phyloP scores from a whole-genome alignment of 1,140 invertebrate genomes.

The Phenacoccus solenopsis region DNA sequence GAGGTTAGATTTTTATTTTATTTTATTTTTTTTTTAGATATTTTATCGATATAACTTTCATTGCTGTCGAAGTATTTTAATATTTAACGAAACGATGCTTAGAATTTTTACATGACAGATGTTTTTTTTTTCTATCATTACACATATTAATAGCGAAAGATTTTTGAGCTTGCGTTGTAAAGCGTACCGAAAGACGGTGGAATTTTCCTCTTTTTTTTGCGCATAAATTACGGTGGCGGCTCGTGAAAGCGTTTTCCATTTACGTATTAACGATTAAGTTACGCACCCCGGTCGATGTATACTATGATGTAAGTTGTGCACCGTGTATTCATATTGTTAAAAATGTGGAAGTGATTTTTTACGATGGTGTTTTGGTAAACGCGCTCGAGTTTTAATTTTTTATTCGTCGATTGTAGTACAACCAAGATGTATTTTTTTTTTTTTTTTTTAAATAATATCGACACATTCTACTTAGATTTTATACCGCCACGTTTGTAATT shows the following conservation, averaged over 20 bases:
- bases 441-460: neutral
- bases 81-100: neutral
- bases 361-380: neutral
- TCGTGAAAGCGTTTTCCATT: neutral
- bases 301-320: neutral
- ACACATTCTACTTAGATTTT: neutral
- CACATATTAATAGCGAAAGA: too few species aligned
- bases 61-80: neutral
- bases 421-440: too few species aligned
- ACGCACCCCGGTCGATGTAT: neutral
- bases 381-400: too few species aligned
- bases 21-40: neutral
- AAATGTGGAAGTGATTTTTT: slow-evolving; percentile 3
- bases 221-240: neutral
- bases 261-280: neutral
- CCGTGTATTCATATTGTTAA: neutral
- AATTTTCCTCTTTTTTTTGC: too few species aligned
- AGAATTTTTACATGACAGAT: neutral
- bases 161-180: neutral
- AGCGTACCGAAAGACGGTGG: too few species aligned
- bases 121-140: neutral
- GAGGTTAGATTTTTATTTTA: too few species aligned
- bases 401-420: too few species aligned
- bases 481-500: too few species aligned
- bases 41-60: neutral